Conservation (phyloP, 1,140 invertebrate species). For the Lepidurus couesii region DNA sequence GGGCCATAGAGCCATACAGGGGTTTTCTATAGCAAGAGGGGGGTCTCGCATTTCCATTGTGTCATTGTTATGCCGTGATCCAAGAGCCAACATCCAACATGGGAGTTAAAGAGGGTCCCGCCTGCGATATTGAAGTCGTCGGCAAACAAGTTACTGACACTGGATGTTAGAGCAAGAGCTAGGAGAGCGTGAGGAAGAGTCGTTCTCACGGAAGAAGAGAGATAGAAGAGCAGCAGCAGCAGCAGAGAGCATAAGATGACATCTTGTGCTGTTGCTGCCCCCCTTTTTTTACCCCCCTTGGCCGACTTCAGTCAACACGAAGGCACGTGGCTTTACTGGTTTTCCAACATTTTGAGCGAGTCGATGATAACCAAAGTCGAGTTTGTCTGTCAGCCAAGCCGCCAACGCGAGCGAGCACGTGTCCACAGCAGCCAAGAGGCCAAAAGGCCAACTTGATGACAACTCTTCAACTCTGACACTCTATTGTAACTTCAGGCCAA, state of each 20-base stretch:
- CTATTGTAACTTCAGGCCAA: no score
- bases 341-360: conserved; percentile 3
- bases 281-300: neutral
- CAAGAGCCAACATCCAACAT: neutral
- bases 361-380: neutral
- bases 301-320: conserved; percentile 7
- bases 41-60: conserved; percentile 9
- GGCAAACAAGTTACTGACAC: conserved; percentile 14
- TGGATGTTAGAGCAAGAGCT: neutral
- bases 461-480: neutral
- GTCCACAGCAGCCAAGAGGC: neutral
- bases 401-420: neutral
- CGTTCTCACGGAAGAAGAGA: conserved; percentile 8
- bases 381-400: neutral
- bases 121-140: conserved; percentile 18
- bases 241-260: neutral
- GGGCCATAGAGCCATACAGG: neutral
- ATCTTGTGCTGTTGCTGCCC: neutral
- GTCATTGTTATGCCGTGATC: conserved; percentile 21
- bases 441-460: conserved; percentile 13
- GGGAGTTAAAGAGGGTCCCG: neutral
- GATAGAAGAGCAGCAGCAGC: neutral
- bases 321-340: neutral
- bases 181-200: neutral
- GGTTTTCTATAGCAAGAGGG: neutral